A percentile compares a stretch with the other conserved stretches of the same genome.
Evolutionary conservation across 1,140 invertebrate genomes (phyloP).

Genomic region (Conus betulinus): DNA sequence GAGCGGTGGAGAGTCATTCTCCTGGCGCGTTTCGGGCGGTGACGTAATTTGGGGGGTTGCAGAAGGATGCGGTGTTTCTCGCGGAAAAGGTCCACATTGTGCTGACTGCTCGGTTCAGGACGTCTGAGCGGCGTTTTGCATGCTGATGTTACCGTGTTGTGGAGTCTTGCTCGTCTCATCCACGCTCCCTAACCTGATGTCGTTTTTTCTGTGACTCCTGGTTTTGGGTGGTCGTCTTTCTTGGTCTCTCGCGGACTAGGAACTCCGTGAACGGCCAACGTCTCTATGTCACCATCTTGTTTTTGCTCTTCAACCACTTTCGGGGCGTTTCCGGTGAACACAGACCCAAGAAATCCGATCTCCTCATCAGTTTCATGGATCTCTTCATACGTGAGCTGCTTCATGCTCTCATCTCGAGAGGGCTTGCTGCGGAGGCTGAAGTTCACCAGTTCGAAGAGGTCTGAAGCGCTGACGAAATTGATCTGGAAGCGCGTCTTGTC

Average conservation of each 20-base stretch:
- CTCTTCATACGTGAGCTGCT: slow-evolving; percentile 8
- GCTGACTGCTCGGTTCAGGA: background rate
- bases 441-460: slow-evolving; percentile 53
- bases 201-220: background rate
- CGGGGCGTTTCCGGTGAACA: background rate
- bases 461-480: slow-evolving; percentile 55
- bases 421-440: slow-evolving; percentile 50
- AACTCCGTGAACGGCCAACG: background rate
- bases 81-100: background rate
- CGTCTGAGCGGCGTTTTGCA: background rate
- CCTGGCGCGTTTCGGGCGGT: slow-evolving; percentile 50
- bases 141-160: background rate
- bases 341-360: background rate
- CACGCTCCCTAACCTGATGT: background rate
- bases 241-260: background rate
- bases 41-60: slow-evolving; percentile 1
- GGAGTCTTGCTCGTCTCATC: background rate
- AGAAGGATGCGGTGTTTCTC: background rate
- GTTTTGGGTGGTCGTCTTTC: background rate
- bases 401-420: slow-evolving; percentile 13
- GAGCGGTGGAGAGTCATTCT: slow-evolving; percentile 51
- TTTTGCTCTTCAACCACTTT: background rate
- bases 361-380: slow-evolving; percentile 8
- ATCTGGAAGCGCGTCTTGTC: slow-evolving; percentile 37
- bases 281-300: background rate